Evolutionary conservation across 2,113 vertebrate species (phyloP).

Genomic region (Otolemur garnettii): DNA sequence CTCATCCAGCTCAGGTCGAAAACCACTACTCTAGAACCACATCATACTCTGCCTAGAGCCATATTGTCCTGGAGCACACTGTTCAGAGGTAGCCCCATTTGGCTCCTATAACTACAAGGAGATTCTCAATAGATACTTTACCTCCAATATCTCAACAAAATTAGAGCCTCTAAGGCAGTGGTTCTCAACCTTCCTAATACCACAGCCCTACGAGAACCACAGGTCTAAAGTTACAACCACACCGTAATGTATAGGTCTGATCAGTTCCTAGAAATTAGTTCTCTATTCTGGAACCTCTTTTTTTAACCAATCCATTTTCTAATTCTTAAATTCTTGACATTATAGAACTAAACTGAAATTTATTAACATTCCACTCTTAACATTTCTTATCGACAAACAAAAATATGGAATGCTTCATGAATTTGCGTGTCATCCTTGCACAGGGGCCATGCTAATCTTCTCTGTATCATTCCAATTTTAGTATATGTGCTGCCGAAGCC

Average conservation of each 20-base stretch:
- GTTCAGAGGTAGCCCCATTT: not conserved
- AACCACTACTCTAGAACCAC: not conserved
- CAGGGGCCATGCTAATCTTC: no score
- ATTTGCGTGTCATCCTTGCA: no score
- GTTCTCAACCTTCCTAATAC: no score
- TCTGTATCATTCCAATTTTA: no score
- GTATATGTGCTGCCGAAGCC: no score
- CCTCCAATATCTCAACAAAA: not conserved
- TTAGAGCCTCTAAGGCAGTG: not conserved
- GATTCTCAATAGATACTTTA: not conserved
- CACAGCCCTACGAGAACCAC: no score
- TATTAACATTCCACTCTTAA: no score
- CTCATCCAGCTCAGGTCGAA: not conserved
- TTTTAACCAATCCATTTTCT: not conserved
- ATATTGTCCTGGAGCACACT: not conserved
- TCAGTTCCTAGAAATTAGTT: conserved; percentile 54
- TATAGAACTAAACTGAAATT: no score
- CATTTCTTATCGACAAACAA: no score
- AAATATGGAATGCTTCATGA: no score
- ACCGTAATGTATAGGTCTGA: not conserved
- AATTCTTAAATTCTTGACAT: no score
- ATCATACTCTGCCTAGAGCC: not conserved
- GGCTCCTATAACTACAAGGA: not conserved
- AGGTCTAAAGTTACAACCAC: not conserved
- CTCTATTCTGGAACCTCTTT: conserved; percentile 34